These are phyloP conservation scores for Petrocephalus zakoni DNA, from an alignment of 2,113 vertebrate genomes.

Conservation along the genomic window DNA sequence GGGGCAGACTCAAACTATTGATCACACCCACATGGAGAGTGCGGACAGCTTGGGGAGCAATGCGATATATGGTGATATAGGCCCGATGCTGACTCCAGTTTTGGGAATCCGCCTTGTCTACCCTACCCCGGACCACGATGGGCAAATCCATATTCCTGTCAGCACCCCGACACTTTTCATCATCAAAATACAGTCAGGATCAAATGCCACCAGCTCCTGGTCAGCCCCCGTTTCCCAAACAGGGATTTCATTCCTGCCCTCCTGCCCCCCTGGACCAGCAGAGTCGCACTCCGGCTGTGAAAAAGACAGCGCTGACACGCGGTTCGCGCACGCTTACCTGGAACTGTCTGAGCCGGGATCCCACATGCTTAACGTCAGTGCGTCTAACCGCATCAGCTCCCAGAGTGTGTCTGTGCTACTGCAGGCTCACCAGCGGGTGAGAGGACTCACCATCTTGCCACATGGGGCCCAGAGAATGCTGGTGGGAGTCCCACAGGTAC, in stretches of 20 bases:
- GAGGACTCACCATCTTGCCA: slow-evolving; percentile 57
- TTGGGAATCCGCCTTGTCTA: slow-evolving; percentile 49
- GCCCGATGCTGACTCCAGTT: slow-evolving; percentile 22
- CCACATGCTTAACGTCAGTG: slow-evolving; percentile 48
- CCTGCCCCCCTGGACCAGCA: slow-evolving; percentile 52
- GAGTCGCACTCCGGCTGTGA: slow-evolving; percentile 36
- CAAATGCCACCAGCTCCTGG: slow-evolving; percentile 55
- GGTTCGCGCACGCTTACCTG: slow-evolving; percentile 57
- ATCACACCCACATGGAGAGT: slow-evolving; percentile 25
- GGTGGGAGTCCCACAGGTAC: slow-evolving; percentile 57
- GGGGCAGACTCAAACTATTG: slow-evolving; percentile 25
- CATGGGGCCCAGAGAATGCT: slow-evolving; percentile 48
- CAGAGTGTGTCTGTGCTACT: slow-evolving; percentile 52
- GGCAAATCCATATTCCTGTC: slow-evolving; percentile 49
- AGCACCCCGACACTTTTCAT: slow-evolving; percentile 46
- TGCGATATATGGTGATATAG: neutral
- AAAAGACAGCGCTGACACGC: slow-evolving; percentile 32
- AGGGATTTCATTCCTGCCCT: slow-evolving; percentile 44
- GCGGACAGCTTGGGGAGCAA: slow-evolving; percentile 17
- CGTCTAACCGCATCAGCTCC: slow-evolving; percentile 38
- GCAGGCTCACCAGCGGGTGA: slow-evolving; percentile 49
- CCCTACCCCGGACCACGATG: slow-evolving; percentile 44
- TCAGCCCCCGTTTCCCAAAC: slow-evolving; percentile 48
- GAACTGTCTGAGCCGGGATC: slow-evolving; percentile 35
- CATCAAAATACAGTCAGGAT: slow-evolving; percentile 48